Conservation (phyloP, 2,797 vertebrate species). For the Rhinogobio ventralis region DNA sequence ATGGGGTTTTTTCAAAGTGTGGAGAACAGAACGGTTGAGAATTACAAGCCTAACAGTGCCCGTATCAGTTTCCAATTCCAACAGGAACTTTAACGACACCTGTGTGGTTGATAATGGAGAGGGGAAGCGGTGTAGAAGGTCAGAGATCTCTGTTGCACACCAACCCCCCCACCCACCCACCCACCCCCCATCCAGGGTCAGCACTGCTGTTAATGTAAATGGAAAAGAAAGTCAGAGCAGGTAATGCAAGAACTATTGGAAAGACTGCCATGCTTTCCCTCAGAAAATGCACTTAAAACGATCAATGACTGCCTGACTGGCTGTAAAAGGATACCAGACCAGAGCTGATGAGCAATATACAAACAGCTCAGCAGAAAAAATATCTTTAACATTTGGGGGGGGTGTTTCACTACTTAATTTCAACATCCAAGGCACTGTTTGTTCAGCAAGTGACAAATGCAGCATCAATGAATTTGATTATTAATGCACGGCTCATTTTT, state of each 20-base stretch:
- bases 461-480: slow-evolving; percentile 8
- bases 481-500: slow-evolving; percentile 25
- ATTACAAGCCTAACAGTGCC: slow-evolving; percentile 57
- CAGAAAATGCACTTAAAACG: slow-evolving; percentile 77
- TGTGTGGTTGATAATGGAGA: slow-evolving; percentile 51
- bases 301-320: slow-evolving; percentile 73
- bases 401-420: slow-evolving; percentile 3
- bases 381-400: background rate
- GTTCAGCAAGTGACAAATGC: slow-evolving; percentile 21
- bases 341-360: slow-evolving; percentile 34
- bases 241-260: slow-evolving; percentile 68
- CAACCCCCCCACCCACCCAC: background rate
- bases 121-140: slow-evolving; percentile 37
- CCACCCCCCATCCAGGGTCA: slow-evolving; percentile 37
- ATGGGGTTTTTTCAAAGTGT: slow-evolving; percentile 54
- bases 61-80: slow-evolving; percentile 49
- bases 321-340: slow-evolving; percentile 41
- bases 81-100: slow-evolving; percentile 57
- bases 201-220: slow-evolving; percentile 59
- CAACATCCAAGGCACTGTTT: background rate
- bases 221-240: slow-evolving; percentile 59
- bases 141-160: slow-evolving; percentile 45
- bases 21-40: slow-evolving; percentile 42
- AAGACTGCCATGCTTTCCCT: slow-evolving; percentile 66
- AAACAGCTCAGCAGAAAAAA: slow-evolving; percentile 1